Conservation (phyloP, 2,113 vertebrate genomes). For the Grallaria varia region DNA sequence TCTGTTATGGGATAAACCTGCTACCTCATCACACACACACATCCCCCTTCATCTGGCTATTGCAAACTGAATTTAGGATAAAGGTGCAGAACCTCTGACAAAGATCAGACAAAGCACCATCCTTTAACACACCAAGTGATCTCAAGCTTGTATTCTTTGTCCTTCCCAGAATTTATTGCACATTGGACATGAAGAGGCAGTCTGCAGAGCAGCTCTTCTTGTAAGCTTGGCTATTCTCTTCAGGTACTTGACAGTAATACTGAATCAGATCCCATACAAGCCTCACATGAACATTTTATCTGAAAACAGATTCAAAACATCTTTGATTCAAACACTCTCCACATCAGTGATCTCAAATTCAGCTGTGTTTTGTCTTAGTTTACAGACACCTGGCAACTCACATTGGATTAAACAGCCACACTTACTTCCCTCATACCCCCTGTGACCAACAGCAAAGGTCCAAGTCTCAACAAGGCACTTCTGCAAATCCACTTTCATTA, state of each 20-base stretch:
- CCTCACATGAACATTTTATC: not conserved
- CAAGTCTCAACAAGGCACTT: not conserved
- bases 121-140: not conserved
- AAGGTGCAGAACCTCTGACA: not conserved
- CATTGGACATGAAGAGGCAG: not conserved
- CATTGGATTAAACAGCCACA: not conserved
- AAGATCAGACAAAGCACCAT: not conserved
- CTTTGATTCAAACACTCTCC: not conserved
- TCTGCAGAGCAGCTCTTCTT: not conserved
- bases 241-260: not conserved
- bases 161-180: not conserved
- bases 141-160: not conserved
- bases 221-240: not conserved
- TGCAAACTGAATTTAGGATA: not conserved
- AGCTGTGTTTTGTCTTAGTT: not conserved
- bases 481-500: not conserved
- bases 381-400: not conserved
- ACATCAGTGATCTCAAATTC: not conserved
- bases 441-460: not conserved
- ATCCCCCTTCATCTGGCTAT: too few relatives aligned
- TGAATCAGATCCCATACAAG: not conserved
- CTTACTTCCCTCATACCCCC: not conserved
- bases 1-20: not conserved
- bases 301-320: not conserved
- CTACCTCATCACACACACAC: not conserved